phyloP scores from a whole-genome alignment of 2,797 vertebrate genomes.

The Falco concolor region DNA sequence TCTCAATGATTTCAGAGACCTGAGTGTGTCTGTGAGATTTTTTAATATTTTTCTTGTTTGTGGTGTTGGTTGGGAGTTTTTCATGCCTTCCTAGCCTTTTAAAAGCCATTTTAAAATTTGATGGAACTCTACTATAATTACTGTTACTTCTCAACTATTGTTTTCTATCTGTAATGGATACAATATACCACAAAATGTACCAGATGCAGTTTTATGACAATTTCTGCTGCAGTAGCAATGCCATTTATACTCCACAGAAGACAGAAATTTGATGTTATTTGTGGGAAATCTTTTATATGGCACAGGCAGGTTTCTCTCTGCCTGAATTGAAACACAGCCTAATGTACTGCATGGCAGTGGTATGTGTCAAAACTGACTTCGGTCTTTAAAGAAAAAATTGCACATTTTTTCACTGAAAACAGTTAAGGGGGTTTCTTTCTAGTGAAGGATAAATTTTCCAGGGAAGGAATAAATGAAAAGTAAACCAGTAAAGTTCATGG shows the following conservation, averaged over 20 bases:
- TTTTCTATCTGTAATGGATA: not conserved
- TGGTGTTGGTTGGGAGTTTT: not conserved
- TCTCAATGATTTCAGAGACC: not conserved
- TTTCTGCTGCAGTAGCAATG: not conserved
- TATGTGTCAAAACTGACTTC: not conserved
- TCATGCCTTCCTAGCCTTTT: not conserved
- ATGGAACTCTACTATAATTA: not conserved
- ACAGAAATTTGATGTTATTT: not conserved
- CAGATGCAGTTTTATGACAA: not conserved
- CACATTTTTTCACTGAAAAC: not conserved
- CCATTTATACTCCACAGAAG: not conserved
- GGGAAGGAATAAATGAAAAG: constrained; percentile 11
- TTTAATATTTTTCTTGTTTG: too few species aligned
- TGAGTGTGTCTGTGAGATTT: not conserved
- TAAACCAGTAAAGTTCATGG: constrained; percentile 1
- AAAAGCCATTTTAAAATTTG: not conserved
- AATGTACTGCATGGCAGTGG: not conserved
- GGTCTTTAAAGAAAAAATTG: not conserved
- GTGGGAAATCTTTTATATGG: not conserved
- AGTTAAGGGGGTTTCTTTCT: not conserved
- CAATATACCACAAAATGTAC: not conserved
- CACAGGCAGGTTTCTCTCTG: not conserved
- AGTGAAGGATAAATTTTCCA: not conserved
- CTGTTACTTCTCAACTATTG: not conserved
- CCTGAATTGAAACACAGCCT: not conserved